Conservation (phyloP, 2,113 vertebrate species). For the Oryzias celebensis region DNA sequence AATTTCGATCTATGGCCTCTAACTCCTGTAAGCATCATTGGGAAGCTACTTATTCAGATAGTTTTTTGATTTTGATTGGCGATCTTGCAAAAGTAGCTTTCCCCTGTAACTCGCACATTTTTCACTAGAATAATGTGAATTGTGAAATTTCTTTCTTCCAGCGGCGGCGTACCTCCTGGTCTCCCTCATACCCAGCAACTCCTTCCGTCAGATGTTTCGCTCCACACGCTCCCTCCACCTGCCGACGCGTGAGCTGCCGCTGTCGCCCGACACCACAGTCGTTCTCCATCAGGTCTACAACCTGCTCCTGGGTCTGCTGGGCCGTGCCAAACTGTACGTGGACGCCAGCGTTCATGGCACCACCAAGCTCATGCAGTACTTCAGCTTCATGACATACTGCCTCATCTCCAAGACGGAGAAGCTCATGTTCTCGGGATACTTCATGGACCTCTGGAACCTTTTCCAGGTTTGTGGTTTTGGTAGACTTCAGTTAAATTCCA, state of each 20-base stretch:
- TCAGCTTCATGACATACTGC: slow-evolving; percentile 99
- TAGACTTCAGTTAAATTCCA: background rate
- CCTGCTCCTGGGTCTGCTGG: slow-evolving; percentile 92
- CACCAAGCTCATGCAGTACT: slow-evolving; percentile 98
- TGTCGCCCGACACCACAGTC: slow-evolving; percentile 95
- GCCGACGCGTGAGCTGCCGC: slow-evolving; percentile 93
- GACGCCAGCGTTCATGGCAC: slow-evolving; percentile 97
- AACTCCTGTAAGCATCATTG: too few species aligned
- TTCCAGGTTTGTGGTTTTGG: slow-evolving; percentile 78
- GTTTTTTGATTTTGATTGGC: too few species aligned
- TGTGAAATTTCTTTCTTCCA: slow-evolving; percentile 54
- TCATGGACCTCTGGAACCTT: slow-evolving; percentile 99
- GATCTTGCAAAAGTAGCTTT: too few species aligned
- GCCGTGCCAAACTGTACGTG: slow-evolving; percentile 95
- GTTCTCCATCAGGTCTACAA: slow-evolving; percentile 98
- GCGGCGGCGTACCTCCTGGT: slow-evolving; percentile 98
- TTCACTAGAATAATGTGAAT: too few species aligned
- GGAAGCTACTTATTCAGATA: too few species aligned
- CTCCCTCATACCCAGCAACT: slow-evolving; percentile 99
- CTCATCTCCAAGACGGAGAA: slow-evolving; percentile 99
- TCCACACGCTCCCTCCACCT: slow-evolving; percentile 97
- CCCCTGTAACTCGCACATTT: too few species aligned
- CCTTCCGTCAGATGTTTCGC: slow-evolving; percentile 99
- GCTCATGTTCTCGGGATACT: slow-evolving; percentile 98
- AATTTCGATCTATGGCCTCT: too few species aligned